Conservation (phyloP, 2,113 vertebrate genomes). For the Eira barbara region DNA sequence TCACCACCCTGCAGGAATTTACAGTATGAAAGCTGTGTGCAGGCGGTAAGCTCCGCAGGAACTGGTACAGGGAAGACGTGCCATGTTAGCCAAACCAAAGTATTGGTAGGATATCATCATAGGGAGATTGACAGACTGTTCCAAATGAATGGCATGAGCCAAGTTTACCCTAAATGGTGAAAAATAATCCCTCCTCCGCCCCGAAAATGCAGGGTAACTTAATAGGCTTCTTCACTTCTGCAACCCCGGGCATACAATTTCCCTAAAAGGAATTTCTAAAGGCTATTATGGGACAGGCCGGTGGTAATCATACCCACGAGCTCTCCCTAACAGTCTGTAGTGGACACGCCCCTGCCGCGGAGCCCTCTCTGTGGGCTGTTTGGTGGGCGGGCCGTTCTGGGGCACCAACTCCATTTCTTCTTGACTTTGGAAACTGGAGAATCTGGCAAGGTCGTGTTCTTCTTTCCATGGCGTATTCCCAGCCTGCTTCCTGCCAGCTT, state of each 20-base stretch:
- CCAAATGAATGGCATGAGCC: neutral
- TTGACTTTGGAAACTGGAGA: constrained; percentile 51
- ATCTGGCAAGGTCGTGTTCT: neutral
- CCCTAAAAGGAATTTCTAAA: constrained; percentile 56
- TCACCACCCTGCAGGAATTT: constrained; percentile 36
- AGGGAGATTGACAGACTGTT: neutral
- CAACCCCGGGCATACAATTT: constrained; percentile 22
- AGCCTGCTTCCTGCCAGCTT: constrained; percentile 35
- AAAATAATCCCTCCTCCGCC: neutral
- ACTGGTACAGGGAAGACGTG: neutral
- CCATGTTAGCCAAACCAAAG: constrained; percentile 38
- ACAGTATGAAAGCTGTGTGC: neutral
- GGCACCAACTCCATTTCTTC: constrained; percentile 27
- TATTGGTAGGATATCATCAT: neutral
- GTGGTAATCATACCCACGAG: neutral
- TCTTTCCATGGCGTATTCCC: constrained; percentile 50
- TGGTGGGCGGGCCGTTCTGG: neutral
- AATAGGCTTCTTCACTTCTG: neutral
- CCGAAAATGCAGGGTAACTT: constrained; percentile 39
- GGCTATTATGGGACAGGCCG: neutral
- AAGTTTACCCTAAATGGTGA: constrained; percentile 36
- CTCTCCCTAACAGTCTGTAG: neutral
- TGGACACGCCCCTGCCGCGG: neutral
- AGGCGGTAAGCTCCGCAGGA: neutral
- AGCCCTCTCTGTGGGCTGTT: neutral